Evolutionary conservation across 64 coral and sea anemone species (phyloP), one percentile per base, ranked within the genome.

Genomic region (Montipora cactus): DNA sequence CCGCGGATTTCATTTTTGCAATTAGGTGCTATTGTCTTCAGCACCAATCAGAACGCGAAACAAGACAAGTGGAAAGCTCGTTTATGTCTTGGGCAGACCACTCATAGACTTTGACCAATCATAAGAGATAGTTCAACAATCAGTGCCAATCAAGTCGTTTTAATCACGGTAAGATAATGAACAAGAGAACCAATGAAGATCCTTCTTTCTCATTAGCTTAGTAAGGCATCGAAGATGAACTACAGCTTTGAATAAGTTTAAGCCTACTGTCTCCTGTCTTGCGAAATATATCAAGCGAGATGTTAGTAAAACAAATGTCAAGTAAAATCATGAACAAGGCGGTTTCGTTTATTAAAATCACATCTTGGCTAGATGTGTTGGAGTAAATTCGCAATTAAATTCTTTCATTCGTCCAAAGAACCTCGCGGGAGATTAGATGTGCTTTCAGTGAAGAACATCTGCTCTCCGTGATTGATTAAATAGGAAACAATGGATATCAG

Each of bases 1-100:
- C 90, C 90, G 75, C 90, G 90, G 80, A 83, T 92, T 92, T 92
- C 82, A 83, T 92, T 92, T 57, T 81, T 92, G 90, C 90, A 92
- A 92, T 92, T 92, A 92, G 90, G 90, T 92, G 90, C 90, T 37
- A 92, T 92, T 92, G 90, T 92, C 74, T 75, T 14, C 20, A 49
- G 16, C 16, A 25, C 90, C 90, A 92, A 92, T 92, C 71, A 78
- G 20, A 64, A 19, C 18, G 25, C 90, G 22, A 75, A 58, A 74
- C 58, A 13, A 45, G 81, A 81, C 81, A 92, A 85, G 68, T 75
- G 57, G 90, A 58, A 83, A 75, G 57, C 81, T 92, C 71, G 75
- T 92, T 86, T 92, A 86, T 92, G 71, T 59, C 81, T 92, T 83
- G 4, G 44, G 57, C 73, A 75, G 58, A 83, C 90, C 90, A 73